Evolutionary conservation across 2,888 invertebrate genomes (phyloP).

Genomic region (Parnassius apollo): DNA sequence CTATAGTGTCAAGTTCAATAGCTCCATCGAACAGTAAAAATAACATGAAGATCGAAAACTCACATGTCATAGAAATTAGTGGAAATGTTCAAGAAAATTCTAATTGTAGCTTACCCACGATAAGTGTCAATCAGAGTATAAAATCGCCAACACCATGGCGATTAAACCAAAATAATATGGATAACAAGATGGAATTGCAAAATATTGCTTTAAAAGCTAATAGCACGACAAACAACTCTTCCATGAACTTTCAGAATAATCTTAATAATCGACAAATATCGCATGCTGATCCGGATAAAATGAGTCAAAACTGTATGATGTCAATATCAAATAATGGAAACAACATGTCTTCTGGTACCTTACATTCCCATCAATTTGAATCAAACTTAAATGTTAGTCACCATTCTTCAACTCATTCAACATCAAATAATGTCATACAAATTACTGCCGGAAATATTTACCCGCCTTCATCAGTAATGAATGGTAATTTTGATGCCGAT

Average conservation of each 20-base stretch:
- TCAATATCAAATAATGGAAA: slow-evolving; percentile 55
- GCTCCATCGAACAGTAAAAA: slow-evolving; percentile 65
- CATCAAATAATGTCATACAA: slow-evolving; percentile 72
- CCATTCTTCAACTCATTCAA: slow-evolving; percentile 61
- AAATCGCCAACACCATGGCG: slow-evolving; percentile 76
- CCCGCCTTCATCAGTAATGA: slow-evolving; percentile 63
- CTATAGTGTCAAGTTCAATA: slow-evolving; percentile 74
- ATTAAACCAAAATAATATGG: slow-evolving; percentile 50
- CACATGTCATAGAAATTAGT: slow-evolving; percentile 74
- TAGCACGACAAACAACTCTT: slow-evolving; percentile 49
- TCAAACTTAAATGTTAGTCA: slow-evolving; percentile 62
- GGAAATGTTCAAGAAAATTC: slow-evolving; percentile 69
- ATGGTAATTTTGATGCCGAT: slow-evolving; percentile 69
- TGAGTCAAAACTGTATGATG: slow-evolving; percentile 63
- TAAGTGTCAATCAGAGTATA: slow-evolving; percentile 71
- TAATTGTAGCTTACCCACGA: slow-evolving; percentile 64
- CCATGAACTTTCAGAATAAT: slow-evolving; percentile 58
- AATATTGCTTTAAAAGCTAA: slow-evolving; percentile 57
- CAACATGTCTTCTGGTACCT: slow-evolving; percentile 50
- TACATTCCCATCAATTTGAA: slow-evolving; percentile 70
- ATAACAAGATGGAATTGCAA: slow-evolving; percentile 65
- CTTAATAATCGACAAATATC: slow-evolving; percentile 51
- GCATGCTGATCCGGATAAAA: slow-evolving; percentile 63
- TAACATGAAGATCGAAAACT: slow-evolving; percentile 68
- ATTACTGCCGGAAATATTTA: slow-evolving; percentile 75